Evolutionary conservation across 2,113 vertebrate genomes (phyloP).

Genomic region (Poeciliopsis retropinna): DNA sequence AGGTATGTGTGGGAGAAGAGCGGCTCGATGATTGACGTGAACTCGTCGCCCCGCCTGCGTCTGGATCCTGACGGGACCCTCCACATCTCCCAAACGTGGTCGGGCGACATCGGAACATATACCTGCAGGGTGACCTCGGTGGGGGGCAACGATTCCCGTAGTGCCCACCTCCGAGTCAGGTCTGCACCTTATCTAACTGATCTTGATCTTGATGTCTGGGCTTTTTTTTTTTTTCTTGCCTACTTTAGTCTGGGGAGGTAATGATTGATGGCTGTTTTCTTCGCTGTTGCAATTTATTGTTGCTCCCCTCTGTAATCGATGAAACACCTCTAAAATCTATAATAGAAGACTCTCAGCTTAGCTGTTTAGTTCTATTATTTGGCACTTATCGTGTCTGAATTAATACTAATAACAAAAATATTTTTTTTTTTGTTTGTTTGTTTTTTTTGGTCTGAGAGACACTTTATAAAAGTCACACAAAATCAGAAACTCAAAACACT

Average conservation of each 20-base stretch:
- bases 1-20: constrained; percentile 96
- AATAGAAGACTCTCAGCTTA: constrained; percentile 29
- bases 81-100: constrained; percentile 98
- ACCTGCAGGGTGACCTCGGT: constrained; percentile 93
- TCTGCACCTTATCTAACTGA: constrained; percentile 63
- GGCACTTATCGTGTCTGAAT: constrained; percentile 52
- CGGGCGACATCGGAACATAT: constrained; percentile 96
- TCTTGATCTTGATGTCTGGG: constrained; percentile 20
- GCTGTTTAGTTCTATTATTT: constrained; percentile 49
- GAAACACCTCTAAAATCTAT: constrained; percentile 51
- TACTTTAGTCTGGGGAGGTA: constrained; percentile 32
- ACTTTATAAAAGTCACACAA: too few relatives aligned
- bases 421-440: too few relatives aligned
- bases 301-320: constrained; percentile 51
- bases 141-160: constrained; percentile 94
- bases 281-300: constrained; percentile 42
- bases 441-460: too few relatives aligned
- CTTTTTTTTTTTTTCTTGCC: constrained; percentile 6
- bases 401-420: not conserved
- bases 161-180: constrained; percentile 93
- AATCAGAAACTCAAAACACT: too few relatives aligned
- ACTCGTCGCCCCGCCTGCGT: constrained; percentile 83
- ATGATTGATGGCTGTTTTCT: constrained; percentile 65
- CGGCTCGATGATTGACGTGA: constrained; percentile 79
- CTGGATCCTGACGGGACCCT: constrained; percentile 88